Conservation (phyloP, 2,797 vertebrate species). For the Carduelis carduelis region DNA sequence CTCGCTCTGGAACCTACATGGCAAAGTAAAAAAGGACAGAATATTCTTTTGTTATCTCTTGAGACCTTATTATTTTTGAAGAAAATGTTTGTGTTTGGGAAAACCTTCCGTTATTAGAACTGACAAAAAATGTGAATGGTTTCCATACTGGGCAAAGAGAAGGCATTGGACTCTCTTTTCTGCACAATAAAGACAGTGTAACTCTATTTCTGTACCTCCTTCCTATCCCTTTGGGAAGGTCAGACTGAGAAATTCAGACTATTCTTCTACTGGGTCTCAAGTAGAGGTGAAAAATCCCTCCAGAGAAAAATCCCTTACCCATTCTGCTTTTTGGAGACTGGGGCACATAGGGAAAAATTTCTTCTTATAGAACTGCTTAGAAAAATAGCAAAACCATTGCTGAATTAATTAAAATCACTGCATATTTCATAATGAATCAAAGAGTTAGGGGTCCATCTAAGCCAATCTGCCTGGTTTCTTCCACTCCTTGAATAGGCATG, state of each 20-base stretch:
- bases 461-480: background rate
- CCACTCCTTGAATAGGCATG: background rate
- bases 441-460: background rate
- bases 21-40: slow-evolving; percentile 16
- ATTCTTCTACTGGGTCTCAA: background rate
- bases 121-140: background rate
- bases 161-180: background rate
- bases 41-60: slow-evolving; percentile 50
- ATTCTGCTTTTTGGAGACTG: background rate
- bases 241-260: background rate
- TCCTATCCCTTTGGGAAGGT: background rate
- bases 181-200: background rate
- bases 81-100: slow-evolving; percentile 36
- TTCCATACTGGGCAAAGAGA: background rate
- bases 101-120: background rate
- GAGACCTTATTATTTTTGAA: slow-evolving; percentile 65
- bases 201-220: background rate
- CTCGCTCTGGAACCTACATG: background rate
- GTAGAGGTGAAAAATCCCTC: background rate
- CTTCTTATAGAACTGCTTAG: background rate
- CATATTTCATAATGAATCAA: background rate
- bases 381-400: background rate
- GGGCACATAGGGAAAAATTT: background rate
- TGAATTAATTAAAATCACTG: background rate
- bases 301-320: background rate